phyloP scores from a whole-genome alignment of 2,888 invertebrate genomes.

The Chymomyza caudatula region DNA sequence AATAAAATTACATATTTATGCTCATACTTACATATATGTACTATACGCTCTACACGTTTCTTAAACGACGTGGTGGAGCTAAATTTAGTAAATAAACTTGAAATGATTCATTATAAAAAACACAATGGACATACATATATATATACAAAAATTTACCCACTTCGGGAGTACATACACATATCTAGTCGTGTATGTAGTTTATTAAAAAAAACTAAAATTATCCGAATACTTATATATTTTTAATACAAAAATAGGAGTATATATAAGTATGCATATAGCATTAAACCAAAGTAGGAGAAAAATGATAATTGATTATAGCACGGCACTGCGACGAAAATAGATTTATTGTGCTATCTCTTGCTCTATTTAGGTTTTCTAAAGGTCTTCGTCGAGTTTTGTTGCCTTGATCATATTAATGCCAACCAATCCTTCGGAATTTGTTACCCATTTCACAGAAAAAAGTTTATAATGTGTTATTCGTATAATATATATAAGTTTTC shows the following conservation, averaged over 20 bases:
- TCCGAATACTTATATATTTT: too few relatives aligned
- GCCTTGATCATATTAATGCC: too few relatives aligned
- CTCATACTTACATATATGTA: constrained; percentile 1
- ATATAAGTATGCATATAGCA: not conserved
- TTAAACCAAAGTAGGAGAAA: too few relatives aligned
- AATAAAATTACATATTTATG: not conserved
- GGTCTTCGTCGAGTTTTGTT: too few relatives aligned
- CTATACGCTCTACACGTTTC: not conserved
- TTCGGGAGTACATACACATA: not conserved
- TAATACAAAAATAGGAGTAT: too few relatives aligned
- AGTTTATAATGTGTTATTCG: too few relatives aligned
- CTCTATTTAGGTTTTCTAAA: too few relatives aligned
- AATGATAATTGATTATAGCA: not conserved
- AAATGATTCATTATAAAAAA: not conserved
- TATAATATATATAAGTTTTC: too few relatives aligned
- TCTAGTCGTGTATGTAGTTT: not conserved
- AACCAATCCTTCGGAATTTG: too few relatives aligned
- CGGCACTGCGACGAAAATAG: not conserved
- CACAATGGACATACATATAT: constrained; percentile 4
- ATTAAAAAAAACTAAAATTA: not conserved
- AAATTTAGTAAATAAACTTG: not conserved
- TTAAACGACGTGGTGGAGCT: not conserved
- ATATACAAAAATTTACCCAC: not conserved
- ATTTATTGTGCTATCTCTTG: too few relatives aligned
- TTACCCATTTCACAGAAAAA: too few relatives aligned